Percentiles rank a stretch among this genome's conserved stretches.
Conservation (phyloP, 2,113 vertebrate genomes). For the Furnarius figulus region DNA sequence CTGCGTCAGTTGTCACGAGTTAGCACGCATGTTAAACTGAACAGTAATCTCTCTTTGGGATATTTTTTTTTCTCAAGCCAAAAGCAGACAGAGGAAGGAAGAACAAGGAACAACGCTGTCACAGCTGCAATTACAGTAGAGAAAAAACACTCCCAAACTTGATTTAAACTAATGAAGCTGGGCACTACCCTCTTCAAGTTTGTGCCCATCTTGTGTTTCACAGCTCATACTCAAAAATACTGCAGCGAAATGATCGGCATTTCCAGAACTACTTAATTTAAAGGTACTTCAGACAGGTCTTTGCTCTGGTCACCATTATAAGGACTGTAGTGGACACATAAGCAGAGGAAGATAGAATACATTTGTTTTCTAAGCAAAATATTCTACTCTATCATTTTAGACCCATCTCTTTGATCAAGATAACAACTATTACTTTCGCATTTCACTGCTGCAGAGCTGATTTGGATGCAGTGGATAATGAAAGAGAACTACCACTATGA, state of each 20-base stretch:
- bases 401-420: neutral
- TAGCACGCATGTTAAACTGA: neutral
- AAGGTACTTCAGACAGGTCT: neutral
- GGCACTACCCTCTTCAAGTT: neutral
- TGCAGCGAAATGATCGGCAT: neutral
- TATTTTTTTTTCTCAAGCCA: neutral
- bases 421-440: slow-evolving; percentile 42
- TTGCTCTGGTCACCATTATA: neutral
- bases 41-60: neutral
- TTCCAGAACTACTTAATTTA: neutral
- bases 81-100: neutral
- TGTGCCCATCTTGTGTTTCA: neutral
- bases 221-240: neutral
- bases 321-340: neutral
- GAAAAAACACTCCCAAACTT: neutral
- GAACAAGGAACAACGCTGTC: neutral
- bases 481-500: slow-evolving; percentile 21
- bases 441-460: neutral
- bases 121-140: neutral
- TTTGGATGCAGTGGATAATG: slow-evolving; percentile 51
- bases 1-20: neutral
- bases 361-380: slow-evolving; percentile 43
- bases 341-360: slow-evolving; percentile 6
- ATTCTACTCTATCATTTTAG: slow-evolving; percentile 41
- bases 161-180: slow-evolving; percentile 2